Evolutionary conservation across 1,140 invertebrate species (phyloP), one percentile per base, ranked within the genome.

Genomic region (Tetramorium alpestre): DNA sequence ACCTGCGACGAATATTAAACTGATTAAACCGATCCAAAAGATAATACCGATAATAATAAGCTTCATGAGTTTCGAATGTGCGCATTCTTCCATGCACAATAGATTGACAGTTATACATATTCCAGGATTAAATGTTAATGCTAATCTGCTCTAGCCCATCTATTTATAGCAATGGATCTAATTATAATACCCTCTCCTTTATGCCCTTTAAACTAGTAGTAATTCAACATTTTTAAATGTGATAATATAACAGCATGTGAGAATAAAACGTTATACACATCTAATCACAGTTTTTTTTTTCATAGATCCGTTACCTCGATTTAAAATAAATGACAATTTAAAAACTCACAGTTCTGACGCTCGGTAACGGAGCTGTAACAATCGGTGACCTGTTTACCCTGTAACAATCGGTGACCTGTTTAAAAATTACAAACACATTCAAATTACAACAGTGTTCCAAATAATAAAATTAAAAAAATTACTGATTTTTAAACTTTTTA

Each of bases 91-190:
- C 65, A 69, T 49, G 41, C 18, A 47, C 8, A 49, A 47, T 69
- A 16, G 41, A 69, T 49, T 47, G 41, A 49, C 22, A 47, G 22
- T 69, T 69, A 13, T 69, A 49, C 28, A 47, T 47, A 3, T 25
- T 25, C 5, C n/a, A 69, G 41, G 41, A 69, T 49, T 69, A 69
- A 69, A 69, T 69, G 11, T 69, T 69, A 69, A 69, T 25, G 65
- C 22, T 69, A 69, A 49, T 69, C 22, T 69, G 11, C 22, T 11
- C n/a, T 47, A 69, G 11, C 13, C 13, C 22, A 18, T 64, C 28
- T 7, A 69, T 69, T 69, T 69, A 47, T 67, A 22, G 6, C 5
- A 69, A 49, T 47, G 22, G 22, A 16, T 69, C 22, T 69, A 69
- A 54, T 54, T 41, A 65, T 11, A 65, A 65, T 41, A 65, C 22